Conservation (phyloP, 2,113 vertebrate species). For the Pomatorhinus ruficollis region DNA sequence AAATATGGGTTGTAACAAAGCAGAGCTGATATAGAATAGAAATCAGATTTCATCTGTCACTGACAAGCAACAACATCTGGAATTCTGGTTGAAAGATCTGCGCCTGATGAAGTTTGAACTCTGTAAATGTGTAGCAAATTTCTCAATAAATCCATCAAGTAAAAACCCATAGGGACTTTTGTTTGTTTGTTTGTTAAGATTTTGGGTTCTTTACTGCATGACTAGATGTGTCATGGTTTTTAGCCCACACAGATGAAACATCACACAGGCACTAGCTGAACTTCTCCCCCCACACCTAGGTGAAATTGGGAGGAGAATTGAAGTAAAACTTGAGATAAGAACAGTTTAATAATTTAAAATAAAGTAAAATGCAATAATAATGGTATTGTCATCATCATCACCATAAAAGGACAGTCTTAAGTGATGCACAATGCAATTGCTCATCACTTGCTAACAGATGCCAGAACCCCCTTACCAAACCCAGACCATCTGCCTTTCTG, state of each 20-base stretch:
- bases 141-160: not conserved
- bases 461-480: not conserved
- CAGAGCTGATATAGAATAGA: not conserved
- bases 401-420: not conserved
- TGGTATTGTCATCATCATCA: not conserved
- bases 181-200: too few relatives aligned
- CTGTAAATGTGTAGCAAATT: not conserved
- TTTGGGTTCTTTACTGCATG: not conserved
- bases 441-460: not conserved
- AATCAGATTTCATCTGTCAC: not conserved
- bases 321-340: not conserved
- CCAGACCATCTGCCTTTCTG: not conserved
- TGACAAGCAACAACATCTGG: not conserved
- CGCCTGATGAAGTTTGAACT: not conserved
- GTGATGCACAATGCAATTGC: not conserved
- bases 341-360: not conserved
- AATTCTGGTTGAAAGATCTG: not conserved
- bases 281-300: not conserved
- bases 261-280: not conserved
- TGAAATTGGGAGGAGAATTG: fast-evolving
- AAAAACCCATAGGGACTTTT: not conserved
- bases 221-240: not conserved
- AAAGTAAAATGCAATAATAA: not conserved
- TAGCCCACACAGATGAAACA: not conserved
- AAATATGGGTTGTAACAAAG: not conserved